Base-by-base conservation (phyloP, 2,113 vertebrate genomes). In the Calyptomena viridis region DNA sequence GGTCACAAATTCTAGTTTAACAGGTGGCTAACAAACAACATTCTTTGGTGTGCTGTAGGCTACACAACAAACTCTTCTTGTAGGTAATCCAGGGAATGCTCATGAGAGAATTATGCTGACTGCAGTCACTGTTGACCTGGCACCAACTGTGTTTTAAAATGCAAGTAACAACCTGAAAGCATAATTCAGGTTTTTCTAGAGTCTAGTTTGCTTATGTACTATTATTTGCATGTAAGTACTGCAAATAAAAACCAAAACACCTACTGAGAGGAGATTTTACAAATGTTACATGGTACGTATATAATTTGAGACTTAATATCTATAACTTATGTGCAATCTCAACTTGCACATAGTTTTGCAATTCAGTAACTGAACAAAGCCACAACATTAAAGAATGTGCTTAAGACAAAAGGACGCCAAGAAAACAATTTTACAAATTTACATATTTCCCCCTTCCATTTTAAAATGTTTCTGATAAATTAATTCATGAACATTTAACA, bases 1-100 rank as follows among this genome's bases (percentile, higher is more conserved):
- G 60, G 53, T 78, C 95, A 71, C 42, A 74, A 75, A 95, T 94
- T 95, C 78, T 67, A 90, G 37, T 42, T 67, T 95, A 63, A 68
- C 22, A 87, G 74, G 64, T 33, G n/a, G 58, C 84, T 94, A 89
- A 84, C 74, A 95, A 92, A 84, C n/a, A 56, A 60, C 23, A 52
- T 84, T 84, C 22, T 74, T 93, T 63, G 40, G 23, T 60, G 53
- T 84, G 37, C 53, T 80, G 39, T 72, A 90, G 82, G 60, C 28
- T 84, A 56, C 84, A 53, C 19, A 89, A 82, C 59, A 90, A 58
- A 72, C 52, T 17, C 37, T 92, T 90, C 64, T 58, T 31, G 4
- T 58, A 73, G 13, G 53, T n/a, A 93, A 94, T 78, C 60, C 42
- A 83, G 28, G 66, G 27, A 49, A 84, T 20, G 13, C 55, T 52